These are phyloP conservation scores for Malaclemys terrapin DNA, from an alignment of 2,113 vertebrate genomes.

Conservation along the genomic window DNA sequence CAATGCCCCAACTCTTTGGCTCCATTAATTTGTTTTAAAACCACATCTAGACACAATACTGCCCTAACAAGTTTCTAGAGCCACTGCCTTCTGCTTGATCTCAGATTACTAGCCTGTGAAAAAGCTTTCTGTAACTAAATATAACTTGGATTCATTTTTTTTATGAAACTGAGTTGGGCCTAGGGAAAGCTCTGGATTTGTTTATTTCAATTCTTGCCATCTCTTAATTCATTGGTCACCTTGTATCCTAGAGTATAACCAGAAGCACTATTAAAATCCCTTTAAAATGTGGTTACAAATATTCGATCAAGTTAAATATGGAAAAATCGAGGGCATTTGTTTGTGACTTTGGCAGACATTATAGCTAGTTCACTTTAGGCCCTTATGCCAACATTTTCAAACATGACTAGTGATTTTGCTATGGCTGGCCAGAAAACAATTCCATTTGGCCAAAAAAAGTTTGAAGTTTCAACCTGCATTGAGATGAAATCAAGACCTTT, in stretches of 20 bases:
- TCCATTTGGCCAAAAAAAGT: not conserved
- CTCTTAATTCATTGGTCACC: not conserved
- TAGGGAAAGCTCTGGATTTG: not conserved
- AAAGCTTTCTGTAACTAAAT: slow-evolving; percentile 28
- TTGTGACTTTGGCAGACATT: not conserved
- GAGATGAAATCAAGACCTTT: not conserved
- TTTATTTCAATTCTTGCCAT: slow-evolving; percentile 14
- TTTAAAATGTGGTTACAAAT: slow-evolving; percentile 9
- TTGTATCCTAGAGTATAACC: not conserved
- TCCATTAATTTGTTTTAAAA: not conserved
- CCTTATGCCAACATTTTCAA: not conserved
- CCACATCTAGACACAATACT: slow-evolving; percentile 3
- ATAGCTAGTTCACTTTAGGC: not conserved
- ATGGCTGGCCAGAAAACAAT: not conserved
- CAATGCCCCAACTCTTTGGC: not conserved
- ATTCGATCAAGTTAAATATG: not conserved
- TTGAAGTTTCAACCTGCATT: not conserved
- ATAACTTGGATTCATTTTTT: slow-evolving; percentile 5
- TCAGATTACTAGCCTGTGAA: slow-evolving; percentile 20
- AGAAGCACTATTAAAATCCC: slow-evolving; percentile 7
- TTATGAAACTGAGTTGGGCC: not conserved
- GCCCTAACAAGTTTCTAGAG: not conserved
- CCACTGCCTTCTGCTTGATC: not conserved
- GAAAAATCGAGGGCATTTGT: not conserved
- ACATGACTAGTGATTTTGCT: not conserved